phyloP scores from a whole-genome alignment of 2,797 vertebrate species.

The Gymnothorax reevesii region DNA sequence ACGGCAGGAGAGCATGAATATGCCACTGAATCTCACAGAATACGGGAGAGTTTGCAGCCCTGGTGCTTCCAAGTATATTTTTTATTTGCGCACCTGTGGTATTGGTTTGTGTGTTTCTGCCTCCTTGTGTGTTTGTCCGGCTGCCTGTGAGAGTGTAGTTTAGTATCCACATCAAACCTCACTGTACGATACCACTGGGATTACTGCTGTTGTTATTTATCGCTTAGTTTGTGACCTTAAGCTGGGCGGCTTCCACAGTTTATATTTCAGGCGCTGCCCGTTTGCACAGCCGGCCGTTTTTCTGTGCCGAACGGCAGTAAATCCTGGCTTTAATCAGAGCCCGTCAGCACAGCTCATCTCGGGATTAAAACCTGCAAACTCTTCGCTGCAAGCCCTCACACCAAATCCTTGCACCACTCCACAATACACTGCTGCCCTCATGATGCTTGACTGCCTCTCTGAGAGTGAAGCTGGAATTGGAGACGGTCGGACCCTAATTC shows the following conservation, averaged over 20 bases:
- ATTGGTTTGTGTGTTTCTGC: not conserved
- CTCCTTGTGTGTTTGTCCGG: not conserved
- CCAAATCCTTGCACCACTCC: not conserved
- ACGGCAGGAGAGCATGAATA: no score
- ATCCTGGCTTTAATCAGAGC: not conserved
- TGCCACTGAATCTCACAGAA: no score
- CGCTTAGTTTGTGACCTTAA: not conserved
- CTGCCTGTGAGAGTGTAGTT: not conserved
- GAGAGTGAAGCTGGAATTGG: not conserved
- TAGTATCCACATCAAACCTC: not conserved
- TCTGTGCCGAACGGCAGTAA: not conserved
- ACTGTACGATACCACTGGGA: not conserved
- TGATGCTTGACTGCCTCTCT: not conserved
- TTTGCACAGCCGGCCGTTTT: not conserved
- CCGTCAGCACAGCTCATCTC: not conserved
- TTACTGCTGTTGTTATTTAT: not conserved
- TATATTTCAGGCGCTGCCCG: not conserved
- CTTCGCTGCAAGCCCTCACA: not conserved
- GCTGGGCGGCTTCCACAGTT: not conserved
- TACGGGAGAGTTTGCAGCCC: no score
- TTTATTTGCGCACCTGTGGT: no score
- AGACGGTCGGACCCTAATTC: not conserved
- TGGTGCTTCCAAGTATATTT: not conserved
- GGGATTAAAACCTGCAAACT: not conserved
- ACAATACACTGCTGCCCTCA: not conserved